Evolutionary conservation across 2,888 invertebrate genomes (phyloP).

Genomic region (Eupithecia centaureata): DNA sequence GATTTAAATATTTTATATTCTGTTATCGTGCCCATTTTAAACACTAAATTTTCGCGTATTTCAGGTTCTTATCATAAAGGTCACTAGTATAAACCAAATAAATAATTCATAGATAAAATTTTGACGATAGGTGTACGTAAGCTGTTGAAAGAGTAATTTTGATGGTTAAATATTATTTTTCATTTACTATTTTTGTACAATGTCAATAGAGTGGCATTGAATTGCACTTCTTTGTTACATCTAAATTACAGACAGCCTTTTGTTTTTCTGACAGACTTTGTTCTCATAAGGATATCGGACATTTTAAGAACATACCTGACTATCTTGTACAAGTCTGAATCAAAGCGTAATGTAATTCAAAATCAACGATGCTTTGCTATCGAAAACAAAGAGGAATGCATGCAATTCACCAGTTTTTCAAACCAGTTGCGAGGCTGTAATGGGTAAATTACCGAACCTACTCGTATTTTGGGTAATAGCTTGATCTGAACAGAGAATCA

Average conservation of each 20-base stretch:
- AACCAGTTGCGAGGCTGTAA: neutral
- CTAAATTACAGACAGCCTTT: slow-evolving; percentile 61
- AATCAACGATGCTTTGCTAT: neutral
- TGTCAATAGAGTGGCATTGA: slow-evolving; percentile 54
- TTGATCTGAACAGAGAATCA: neutral
- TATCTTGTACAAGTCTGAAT: neutral
- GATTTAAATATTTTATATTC: neutral
- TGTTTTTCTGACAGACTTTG: slow-evolving; percentile 42
- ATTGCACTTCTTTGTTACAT: slow-evolving; percentile 70
- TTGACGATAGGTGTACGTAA: neutral
- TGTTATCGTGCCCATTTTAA: neutral
- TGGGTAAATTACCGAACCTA: neutral
- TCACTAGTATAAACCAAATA: neutral
- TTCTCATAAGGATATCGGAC: neutral
- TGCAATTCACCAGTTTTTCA: neutral
- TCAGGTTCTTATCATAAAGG: neutral
- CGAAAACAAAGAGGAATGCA: neutral
- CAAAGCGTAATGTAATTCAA: neutral
- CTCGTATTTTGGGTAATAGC: neutral
- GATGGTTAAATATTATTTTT: neutral
- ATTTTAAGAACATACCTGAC: neutral
- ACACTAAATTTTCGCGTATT: neutral
- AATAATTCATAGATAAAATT: neutral
- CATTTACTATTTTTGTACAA: slow-evolving; percentile 44
- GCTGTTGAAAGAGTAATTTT: neutral